Percentiles rank a stretch among this genome's conserved stretches.
Evolutionary conservation across 2,113 vertebrate genomes (phyloP).

Genomic region (Myocastor coypus): DNA sequence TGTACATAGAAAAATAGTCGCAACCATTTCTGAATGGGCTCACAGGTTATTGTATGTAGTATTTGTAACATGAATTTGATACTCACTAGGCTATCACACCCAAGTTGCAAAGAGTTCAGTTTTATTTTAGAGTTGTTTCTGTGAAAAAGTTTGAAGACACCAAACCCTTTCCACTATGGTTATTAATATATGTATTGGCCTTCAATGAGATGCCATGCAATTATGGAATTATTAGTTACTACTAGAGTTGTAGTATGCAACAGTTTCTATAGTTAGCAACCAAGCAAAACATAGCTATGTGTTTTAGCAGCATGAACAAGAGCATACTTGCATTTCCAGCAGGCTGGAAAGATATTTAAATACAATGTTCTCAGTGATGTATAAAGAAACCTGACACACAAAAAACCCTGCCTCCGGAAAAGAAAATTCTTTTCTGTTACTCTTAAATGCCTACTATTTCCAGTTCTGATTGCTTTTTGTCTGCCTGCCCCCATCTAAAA

Average conservation of each 20-base stretch:
- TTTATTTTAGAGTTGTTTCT: slow-evolving; percentile 33
- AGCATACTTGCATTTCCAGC: background rate
- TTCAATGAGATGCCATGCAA: background rate
- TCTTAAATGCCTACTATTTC: background rate
- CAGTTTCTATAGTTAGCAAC: background rate
- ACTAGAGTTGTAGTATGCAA: no score
- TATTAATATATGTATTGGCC: slow-evolving; percentile 24
- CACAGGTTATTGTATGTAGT: background rate
- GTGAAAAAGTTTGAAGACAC: slow-evolving; percentile 39
- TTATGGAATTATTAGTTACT: background rate
- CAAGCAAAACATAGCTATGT: slow-evolving; percentile 13
- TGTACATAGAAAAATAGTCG: background rate
- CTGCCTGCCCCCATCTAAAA: background rate
- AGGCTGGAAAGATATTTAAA: slow-evolving; percentile 21
- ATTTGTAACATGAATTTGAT: slow-evolving; percentile 28
- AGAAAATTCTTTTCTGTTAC: background rate
- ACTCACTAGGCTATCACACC: background rate
- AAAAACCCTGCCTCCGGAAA: background rate
- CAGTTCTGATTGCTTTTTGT: background rate
- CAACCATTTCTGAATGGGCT: background rate
- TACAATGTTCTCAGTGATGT: background rate
- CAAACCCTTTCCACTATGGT: slow-evolving; percentile 26
- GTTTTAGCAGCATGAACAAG: background rate
- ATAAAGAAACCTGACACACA: slow-evolving; percentile 7
- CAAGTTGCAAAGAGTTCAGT: slow-evolving; percentile 33